These are phyloP conservation scores for Odontamblyopus lacepedii DNA, from an alignment of 2,797 vertebrate genomes.

Conservation along the genomic window DNA sequence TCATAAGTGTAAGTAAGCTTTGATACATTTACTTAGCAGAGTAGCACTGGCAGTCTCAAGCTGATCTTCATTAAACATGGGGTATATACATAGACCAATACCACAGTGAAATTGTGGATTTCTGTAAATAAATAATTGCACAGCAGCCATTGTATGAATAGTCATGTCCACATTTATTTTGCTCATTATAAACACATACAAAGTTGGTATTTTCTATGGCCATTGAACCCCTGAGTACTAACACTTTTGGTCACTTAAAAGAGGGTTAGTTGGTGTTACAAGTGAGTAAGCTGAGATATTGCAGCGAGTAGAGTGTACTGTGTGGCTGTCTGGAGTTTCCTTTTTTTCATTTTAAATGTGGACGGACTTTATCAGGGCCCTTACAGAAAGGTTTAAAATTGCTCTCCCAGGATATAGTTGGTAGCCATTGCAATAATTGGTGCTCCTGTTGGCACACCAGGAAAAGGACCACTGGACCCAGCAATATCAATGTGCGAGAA, in stretches of 20 bases:
- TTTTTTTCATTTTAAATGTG: constrained; percentile 26
- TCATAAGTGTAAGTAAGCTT: too few species aligned
- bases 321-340: background rate
- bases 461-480: constrained; percentile 83
- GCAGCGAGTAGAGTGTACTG: constrained; percentile 18
- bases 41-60: background rate
- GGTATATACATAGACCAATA: background rate
- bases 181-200: constrained; percentile 8
- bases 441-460: constrained; percentile 81
- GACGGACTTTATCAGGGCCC: constrained; percentile 16
- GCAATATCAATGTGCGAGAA: constrained; percentile 85
- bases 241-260: constrained; percentile 33
- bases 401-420: constrained; percentile 68
- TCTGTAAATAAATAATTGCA: background rate
- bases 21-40: too few species aligned
- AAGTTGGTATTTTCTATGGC: constrained; percentile 10
- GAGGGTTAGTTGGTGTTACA: constrained; percentile 11
- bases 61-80: background rate
- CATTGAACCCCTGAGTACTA: constrained; percentile 50
- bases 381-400: constrained; percentile 26
- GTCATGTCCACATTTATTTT: constrained; percentile 27
- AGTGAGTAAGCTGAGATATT: constrained; percentile 15
- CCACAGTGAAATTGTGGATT: background rate
- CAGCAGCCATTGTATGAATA: background rate
- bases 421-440: constrained; percentile 82